Conservation (phyloP, 2,888 invertebrate genomes). For the Zonitis immaculata region DNA sequence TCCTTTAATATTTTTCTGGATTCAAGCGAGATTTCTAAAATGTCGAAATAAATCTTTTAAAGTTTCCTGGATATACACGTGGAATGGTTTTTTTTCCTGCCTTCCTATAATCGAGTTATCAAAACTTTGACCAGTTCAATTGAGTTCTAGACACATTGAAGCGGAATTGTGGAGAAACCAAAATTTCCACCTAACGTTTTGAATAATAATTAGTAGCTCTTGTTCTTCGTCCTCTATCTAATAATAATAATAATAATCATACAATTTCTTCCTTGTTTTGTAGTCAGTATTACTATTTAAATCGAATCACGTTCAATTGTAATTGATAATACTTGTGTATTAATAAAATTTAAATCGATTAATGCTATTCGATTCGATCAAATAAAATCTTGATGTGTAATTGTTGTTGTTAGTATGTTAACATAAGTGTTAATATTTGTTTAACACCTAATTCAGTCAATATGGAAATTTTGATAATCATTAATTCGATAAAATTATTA, state of each 20-base stretch:
- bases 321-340: neutral
- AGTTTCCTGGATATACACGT: no score
- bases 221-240: neutral
- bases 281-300: neutral
- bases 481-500: slow-evolving; percentile 14
- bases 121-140: neutral
- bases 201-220: neutral
- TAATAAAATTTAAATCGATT: neutral
- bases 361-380: neutral
- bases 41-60: no score
- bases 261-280: neutral
- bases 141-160: neutral
- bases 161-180: neutral
- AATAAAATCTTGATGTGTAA: neutral
- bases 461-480: neutral
- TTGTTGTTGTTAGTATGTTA: neutral
- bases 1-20: no score
- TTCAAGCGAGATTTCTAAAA: no score
- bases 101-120: neutral
- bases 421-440: neutral
- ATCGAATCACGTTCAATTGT: neutral
- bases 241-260: no score
- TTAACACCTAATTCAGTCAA: neutral
- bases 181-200: neutral
- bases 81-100: no score